Evolutionary conservation across 2,113 vertebrate species (phyloP).

Genomic region (Seriola quinqueradiata): DNA sequence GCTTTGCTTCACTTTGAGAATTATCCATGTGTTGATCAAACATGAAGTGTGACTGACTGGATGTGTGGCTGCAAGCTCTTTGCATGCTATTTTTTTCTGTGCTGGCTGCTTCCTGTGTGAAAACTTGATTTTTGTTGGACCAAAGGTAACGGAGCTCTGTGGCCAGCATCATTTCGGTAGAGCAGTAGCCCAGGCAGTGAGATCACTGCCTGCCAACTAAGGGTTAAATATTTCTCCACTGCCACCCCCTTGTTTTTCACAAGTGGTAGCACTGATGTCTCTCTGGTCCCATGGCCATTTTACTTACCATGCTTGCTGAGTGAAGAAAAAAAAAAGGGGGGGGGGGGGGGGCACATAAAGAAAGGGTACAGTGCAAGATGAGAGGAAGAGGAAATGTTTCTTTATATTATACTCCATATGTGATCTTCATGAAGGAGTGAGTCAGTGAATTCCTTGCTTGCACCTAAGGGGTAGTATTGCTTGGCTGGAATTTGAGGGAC

Average conservation of each 20-base stretch:
- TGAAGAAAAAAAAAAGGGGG: conserved; percentile 51
- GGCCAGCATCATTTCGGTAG: conserved; percentile 40
- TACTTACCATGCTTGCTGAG: conserved; percentile 59
- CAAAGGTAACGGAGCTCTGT: conserved; percentile 21
- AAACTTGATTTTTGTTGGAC: conserved; percentile 35
- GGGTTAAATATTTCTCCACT: conserved; percentile 77
- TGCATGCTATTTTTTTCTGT: background rate
- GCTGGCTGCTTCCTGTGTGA: conserved; percentile 40
- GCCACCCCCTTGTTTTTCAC: conserved; percentile 73
- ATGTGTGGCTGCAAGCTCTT: conserved; percentile 9
- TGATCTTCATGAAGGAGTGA: conserved; percentile 65
- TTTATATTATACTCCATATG: conserved; percentile 54
- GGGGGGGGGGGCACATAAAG: conserved; percentile 9
- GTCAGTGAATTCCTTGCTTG: conserved; percentile 68
- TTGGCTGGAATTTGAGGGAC: conserved; percentile 77
- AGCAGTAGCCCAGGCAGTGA: conserved; percentile 30
- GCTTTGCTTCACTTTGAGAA: background rate
- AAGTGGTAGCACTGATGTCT: conserved; percentile 75
- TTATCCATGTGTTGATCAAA: conserved; percentile 30
- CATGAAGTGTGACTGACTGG: conserved; percentile 28
- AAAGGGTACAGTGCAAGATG: conserved; percentile 35
- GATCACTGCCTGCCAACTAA: conserved; percentile 61
- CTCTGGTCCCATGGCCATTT: conserved; percentile 72
- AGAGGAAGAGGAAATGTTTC: conserved; percentile 51
- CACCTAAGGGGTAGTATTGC: conserved; percentile 65